Evolutionary conservation across 2,888 invertebrate species (phyloP).

Genomic region (Lochmaea crataegi): DNA sequence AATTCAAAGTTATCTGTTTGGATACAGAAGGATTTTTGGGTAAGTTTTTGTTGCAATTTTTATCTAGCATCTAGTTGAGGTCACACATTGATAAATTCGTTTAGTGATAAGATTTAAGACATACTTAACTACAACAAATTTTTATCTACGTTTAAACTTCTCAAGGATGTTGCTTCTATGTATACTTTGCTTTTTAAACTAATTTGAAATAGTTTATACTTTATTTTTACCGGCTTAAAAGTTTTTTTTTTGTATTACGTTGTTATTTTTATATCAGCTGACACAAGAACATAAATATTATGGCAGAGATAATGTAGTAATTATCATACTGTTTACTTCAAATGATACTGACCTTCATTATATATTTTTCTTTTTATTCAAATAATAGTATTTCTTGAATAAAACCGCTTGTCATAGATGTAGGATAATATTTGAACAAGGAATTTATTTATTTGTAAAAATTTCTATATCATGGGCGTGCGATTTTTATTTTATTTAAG

Average conservation of each 20-base stretch:
- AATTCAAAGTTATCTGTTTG: constrained; percentile 74
- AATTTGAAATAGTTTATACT: too few relatives aligned
- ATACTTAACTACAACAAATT: neutral
- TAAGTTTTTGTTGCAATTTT: constrained; percentile 47
- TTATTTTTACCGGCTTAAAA: too few relatives aligned
- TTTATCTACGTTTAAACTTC: too few relatives aligned
- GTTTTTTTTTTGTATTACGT: neutral
- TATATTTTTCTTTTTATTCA: neutral
- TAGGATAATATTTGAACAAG: too few relatives aligned
- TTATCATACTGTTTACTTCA: neutral
- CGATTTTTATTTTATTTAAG: constrained; percentile 43
- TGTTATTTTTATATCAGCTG: neutral
- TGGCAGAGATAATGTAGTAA: neutral
- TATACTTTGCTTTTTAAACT: neutral
- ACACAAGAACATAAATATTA: neutral
- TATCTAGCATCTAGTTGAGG: neutral
- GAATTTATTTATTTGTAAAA: too few relatives aligned
- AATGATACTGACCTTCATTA: constrained; percentile 4
- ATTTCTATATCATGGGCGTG: too few relatives aligned
- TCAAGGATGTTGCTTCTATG: neutral
- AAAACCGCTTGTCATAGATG: too few relatives aligned
- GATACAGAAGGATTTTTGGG: constrained; percentile 87
- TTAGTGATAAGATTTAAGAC: neutral
- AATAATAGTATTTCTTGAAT: neutral
- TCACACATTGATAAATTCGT: neutral